These are phyloP conservation scores for Caprella mutica DNA, from an alignment of 2,888 invertebrate species.

Conservation along the genomic window DNA sequence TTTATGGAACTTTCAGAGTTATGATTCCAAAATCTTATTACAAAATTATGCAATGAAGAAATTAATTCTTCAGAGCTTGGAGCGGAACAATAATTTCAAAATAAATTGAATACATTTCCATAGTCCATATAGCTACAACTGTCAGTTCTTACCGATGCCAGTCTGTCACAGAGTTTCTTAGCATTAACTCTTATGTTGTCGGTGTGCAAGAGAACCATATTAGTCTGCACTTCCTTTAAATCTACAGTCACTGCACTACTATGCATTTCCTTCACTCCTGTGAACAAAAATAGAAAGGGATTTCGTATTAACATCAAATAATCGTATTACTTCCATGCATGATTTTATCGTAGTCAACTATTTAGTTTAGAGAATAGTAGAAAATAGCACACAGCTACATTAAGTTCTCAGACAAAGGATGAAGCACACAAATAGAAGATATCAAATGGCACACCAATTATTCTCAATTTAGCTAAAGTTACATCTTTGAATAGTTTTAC, in stretches of 20 bases:
- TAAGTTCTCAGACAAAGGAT: neutral
- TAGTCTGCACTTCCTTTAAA: constrained; percentile 53
- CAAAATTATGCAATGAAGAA: neutral
- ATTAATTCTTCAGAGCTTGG: too few species aligned
- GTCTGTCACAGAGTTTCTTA: constrained; percentile 47
- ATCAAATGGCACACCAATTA: too few species aligned
- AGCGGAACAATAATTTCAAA: too few species aligned
- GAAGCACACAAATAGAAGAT: neutral
- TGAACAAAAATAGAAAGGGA: neutral
- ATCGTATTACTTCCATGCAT: neutral
- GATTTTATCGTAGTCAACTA: neutral
- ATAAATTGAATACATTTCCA: neutral
- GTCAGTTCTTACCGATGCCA: constrained; percentile 42
- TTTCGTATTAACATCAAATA: constrained; percentile 1
- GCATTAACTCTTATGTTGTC: constrained; percentile 47
- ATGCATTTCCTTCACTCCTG: constrained; percentile 42
- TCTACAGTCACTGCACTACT: constrained; percentile 54
- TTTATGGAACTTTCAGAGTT: neutral
- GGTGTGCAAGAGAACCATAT: constrained; percentile 59
- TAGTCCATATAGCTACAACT: constrained; percentile 7
- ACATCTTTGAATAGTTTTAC: too few species aligned
- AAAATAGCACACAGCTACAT: neutral
- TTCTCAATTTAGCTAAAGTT: too few species aligned
- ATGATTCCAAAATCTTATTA: neutral
- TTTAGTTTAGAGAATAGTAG: neutral